A percentile compares a stretch with the other conserved stretches of the same genome.
Evolutionary conservation across 2,113 vertebrate genomes (phyloP).

Genomic region (Ornithorhynchus anatinus): DNA sequence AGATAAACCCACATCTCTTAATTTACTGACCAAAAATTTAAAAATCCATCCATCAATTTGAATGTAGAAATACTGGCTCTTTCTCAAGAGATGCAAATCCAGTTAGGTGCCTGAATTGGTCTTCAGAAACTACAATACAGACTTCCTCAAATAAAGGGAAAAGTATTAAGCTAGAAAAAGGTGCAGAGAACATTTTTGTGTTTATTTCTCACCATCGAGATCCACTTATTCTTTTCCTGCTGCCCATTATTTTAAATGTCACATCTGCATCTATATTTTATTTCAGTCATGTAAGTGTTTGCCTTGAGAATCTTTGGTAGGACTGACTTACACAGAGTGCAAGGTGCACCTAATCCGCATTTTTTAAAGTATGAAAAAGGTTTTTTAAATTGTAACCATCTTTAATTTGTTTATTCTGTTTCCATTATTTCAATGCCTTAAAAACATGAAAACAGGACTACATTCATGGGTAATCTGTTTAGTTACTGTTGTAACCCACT

Average conservation of each 20-base stretch:
- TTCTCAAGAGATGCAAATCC: neutral
- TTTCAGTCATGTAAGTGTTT: too few species aligned
- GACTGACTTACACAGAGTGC: too few species aligned
- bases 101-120: neutral
- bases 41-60: neutral
- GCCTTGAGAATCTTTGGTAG: too few species aligned
- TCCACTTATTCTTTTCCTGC: neutral
- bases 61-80: neutral
- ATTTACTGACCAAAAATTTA: neutral
- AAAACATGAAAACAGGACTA: too few species aligned
- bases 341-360: too few species aligned
- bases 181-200: neutral
- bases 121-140: neutral
- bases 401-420: too few species aligned
- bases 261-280: neutral
- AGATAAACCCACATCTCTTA: conserved; percentile 22
- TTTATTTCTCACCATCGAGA: neutral
- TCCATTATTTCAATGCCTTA: too few species aligned
- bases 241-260: neutral
- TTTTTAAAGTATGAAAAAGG: too few species aligned
- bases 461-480: too few species aligned
- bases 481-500: too few species aligned
- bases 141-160: neutral
- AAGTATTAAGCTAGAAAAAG: neutral
- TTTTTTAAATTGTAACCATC: too few species aligned